phyloP scores from a whole-genome alignment of 35 echinoderm and acorn worm genomes.

The Nesometra sesokonis region DNA sequence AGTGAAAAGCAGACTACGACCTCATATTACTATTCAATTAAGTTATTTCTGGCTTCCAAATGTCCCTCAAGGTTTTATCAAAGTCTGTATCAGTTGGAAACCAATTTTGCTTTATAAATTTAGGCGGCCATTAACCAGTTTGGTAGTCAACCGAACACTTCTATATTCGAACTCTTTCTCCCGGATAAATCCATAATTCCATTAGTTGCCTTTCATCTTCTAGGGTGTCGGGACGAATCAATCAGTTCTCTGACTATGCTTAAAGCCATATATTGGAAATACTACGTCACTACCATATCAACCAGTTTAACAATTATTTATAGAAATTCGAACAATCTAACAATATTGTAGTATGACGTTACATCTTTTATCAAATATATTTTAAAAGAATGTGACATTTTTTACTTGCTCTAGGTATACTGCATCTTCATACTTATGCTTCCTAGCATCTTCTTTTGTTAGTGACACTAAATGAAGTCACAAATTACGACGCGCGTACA shows the following conservation, averaged over 20 bases:
- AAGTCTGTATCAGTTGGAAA: not conserved
- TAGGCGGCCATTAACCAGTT: not conserved
- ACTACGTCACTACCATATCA: not conserved
- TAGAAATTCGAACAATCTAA: too few species aligned
- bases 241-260: not conserved
- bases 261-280: not conserved
- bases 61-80: not conserved
- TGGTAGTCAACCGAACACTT: not conserved
- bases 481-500: too few species aligned
- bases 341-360: too few species aligned
- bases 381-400: too few species aligned
- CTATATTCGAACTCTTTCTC: not conserved
- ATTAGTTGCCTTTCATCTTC: not conserved
- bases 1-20: not conserved
- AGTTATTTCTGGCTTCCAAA: not conserved
- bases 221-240: not conserved
- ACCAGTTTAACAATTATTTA: too few species aligned
- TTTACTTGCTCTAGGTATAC: too few species aligned
- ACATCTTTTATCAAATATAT: too few species aligned
- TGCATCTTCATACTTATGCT: too few species aligned
- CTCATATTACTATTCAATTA: not conserved
- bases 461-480: too few species aligned
- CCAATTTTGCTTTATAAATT: not conserved
- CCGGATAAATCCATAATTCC: not conserved
- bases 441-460: too few species aligned